phyloP scores from a whole-genome alignment of 2,797 vertebrate species.

The Chromis chromis region DNA sequence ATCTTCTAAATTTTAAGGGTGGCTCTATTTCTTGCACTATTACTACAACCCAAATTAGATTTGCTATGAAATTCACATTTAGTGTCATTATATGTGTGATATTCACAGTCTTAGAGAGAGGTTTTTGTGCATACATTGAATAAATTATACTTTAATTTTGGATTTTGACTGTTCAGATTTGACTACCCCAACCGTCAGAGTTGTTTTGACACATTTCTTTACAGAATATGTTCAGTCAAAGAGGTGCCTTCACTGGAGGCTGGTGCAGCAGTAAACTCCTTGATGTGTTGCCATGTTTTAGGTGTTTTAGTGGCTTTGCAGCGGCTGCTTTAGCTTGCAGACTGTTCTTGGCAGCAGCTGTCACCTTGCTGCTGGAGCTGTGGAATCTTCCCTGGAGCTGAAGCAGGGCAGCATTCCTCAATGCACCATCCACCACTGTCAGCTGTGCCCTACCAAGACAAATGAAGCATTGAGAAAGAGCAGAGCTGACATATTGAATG shows the following conservation, averaged over 20 bases:
- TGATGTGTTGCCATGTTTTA: slow-evolving; percentile 59
- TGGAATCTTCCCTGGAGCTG: slow-evolving; percentile 79
- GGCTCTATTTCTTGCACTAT: neutral
- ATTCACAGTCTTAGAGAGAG: neutral
- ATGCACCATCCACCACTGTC: slow-evolving; percentile 70
- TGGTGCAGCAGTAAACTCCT: slow-evolving; percentile 26
- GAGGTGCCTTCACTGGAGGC: slow-evolving; percentile 9
- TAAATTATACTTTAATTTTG: slow-evolving; percentile 12
- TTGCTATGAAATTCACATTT: neutral
- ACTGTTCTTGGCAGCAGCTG: slow-evolving; percentile 78
- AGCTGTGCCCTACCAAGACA: slow-evolving; percentile 73
- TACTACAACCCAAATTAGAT: neutral
- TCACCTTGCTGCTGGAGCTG: slow-evolving; percentile 80
- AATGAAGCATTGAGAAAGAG: slow-evolving; percentile 75
- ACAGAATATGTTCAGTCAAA: slow-evolving; percentile 1
- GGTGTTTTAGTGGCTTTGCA: slow-evolving; percentile 58
- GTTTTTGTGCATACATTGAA: neutral
- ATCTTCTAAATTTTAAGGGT: neutral
- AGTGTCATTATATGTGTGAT: neutral
- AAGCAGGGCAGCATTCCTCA: slow-evolving; percentile 76
- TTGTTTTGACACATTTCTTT: neutral
- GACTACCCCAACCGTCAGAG: neutral
- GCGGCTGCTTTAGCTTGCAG: slow-evolving; percentile 58
- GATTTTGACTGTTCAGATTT: slow-evolving; percentile 10
- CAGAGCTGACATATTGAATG: slow-evolving; percentile 69